Evolutionary conservation across 2,888 invertebrate species (phyloP).

Genomic region (Corbicula japonica): DNA sequence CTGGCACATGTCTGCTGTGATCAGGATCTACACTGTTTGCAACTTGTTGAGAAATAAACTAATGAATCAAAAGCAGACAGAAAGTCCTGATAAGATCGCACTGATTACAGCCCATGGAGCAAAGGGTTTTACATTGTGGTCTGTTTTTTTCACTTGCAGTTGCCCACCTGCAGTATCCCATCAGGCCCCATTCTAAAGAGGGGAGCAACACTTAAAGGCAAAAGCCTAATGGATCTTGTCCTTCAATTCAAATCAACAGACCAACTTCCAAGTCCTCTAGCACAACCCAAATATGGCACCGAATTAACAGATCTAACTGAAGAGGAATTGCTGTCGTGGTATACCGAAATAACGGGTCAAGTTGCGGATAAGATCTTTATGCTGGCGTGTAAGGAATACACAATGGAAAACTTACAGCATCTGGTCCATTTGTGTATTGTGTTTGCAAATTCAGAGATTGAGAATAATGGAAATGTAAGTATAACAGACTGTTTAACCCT

Average conservation of each 20-base stretch:
- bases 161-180: not conserved
- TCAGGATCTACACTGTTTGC: too few species aligned
- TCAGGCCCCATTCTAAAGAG: constrained; percentile 1
- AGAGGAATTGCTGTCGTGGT: constrained; percentile 9
- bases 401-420: not conserved
- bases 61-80: too few species aligned
- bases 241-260: constrained; percentile 6
- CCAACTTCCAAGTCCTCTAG: constrained; percentile 4
- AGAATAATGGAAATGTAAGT: not conserved
- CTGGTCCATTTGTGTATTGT: constrained; percentile 18
- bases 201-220: constrained; percentile 9
- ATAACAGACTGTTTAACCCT: not conserved
- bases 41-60: too few species aligned
- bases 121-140: too few species aligned
- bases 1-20: too few species aligned
- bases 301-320: not conserved
- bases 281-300: not conserved
- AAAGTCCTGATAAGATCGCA: too few species aligned
- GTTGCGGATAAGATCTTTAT: constrained; percentile 6
- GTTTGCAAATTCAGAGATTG: constrained; percentile 21
- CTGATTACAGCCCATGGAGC: too few species aligned
- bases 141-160: too few species aligned
- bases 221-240: constrained; percentile 9
- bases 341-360: constrained; percentile 5
- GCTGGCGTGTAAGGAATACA: not conserved